Evolutionary conservation across 2,888 invertebrate species (phyloP).

Genomic region (Papilio demoleus): DNA sequence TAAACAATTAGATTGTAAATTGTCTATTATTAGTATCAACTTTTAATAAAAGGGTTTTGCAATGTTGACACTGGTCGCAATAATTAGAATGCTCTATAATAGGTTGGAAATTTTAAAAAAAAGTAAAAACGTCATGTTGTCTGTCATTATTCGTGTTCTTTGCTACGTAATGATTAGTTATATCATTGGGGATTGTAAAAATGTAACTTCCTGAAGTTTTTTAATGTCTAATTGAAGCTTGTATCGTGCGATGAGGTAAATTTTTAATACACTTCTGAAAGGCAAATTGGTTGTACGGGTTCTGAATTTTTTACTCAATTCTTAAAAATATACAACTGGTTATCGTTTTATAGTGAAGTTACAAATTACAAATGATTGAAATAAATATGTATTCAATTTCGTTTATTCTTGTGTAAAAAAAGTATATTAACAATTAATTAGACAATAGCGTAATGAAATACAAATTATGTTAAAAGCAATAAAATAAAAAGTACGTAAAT

Average conservation of each 20-base stretch:
- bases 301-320: not conserved
- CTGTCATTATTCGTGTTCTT: conserved; percentile 31
- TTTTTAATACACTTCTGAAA: conserved; percentile 25
- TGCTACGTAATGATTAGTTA: conserved; percentile 29
- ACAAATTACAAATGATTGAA: too few relatives aligned
- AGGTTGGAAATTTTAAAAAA: conserved; percentile 44
- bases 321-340: not conserved
- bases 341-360: not conserved
- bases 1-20: not conserved
- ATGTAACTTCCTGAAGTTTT: conserved; percentile 33
- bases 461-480: too few relatives aligned
- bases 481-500: too few relatives aligned
- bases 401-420: too few relatives aligned
- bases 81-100: conserved; percentile 44
- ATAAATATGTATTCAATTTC: too few relatives aligned
- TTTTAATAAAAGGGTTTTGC: conserved; percentile 42
- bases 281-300: conserved; percentile 14
- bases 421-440: too few relatives aligned
- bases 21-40: too few relatives aligned
- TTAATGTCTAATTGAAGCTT: conserved; percentile 42
- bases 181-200: conserved; percentile 12
- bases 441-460: too few relatives aligned
- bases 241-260: conserved; percentile 6
- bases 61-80: conserved; percentile 50
- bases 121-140: conserved; percentile 38